Evolutionary conservation across 2,888 invertebrate genomes (phyloP), one percentile per base, ranked within the genome.

Genomic region (Caenorhabditis sp.): DNA sequence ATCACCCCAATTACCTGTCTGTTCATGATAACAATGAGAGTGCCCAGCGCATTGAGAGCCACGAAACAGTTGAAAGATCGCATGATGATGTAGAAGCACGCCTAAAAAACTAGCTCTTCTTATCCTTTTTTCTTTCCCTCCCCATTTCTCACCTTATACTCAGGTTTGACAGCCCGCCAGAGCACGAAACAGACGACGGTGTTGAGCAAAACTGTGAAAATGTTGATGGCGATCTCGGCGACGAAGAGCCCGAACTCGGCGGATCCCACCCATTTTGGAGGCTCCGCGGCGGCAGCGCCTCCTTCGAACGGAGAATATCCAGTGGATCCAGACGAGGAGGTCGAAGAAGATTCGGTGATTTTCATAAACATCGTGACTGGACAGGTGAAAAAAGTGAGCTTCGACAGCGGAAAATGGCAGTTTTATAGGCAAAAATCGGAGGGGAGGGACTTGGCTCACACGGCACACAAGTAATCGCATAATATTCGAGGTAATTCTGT

Each of bases 61-160:
- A 58, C 61, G 17, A 72, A 72, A 27, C 20, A n/a, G 32, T 15
- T 72, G 30, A 63, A 72, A 13, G 72, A 63, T 11, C 72, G n/a
- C 72, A 72, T 72, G 48, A 72, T 72, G 15, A 72, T 72, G 58
- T 72, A 72, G 52, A 72, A 72, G 26, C 72, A 72, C 0, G 63
- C 72, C 63, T 72, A 37, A 15, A 63, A 53, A 6, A 13, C 30
- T n/a, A n/a, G n/a, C n/a, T n/a, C n/a, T n/a, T n/a, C n/a, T n/a
- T n/a, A n/a, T n/a, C n/a, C n/a, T n/a, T n/a, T 20, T 7, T 15
- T 2, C 2, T 4, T 48, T 37, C 20, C n/a, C 17, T 26, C 32
- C 6, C n/a, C 24, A 17, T 15, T 6, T 20, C 52, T 4, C 3
- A 71, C 71, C 52, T 72, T 50, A 27, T 58, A 63, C 39, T 63